phyloP scores from a whole-genome alignment of 2,888 invertebrate genomes.

The Pedicia rivosa region DNA sequence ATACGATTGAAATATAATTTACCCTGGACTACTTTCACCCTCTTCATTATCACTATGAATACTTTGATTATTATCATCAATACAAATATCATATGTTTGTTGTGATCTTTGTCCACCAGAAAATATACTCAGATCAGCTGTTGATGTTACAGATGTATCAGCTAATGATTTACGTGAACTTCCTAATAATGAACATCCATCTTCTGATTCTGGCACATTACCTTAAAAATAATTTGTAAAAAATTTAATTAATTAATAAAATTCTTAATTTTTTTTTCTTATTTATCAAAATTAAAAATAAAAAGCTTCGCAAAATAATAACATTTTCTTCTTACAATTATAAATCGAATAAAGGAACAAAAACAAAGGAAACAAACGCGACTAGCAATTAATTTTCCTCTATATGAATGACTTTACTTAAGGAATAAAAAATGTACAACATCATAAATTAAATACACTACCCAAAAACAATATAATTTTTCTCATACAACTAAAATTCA shows the following conservation, averaged over 20 bases:
- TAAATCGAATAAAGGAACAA: no score
- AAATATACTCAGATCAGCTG: conserved; percentile 67
- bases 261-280: no score
- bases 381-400: background rate
- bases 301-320: no score
- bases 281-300: no score
- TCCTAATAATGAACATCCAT: conserved; percentile 49
- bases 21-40: conserved; percentile 15
- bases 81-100: conserved; percentile 13
- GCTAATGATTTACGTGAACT: conserved; percentile 66
- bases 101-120: conserved; percentile 37
- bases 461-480: no score
- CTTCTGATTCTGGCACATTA: conserved; percentile 27
- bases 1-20: conserved; percentile 7
- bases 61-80: conserved; percentile 12
- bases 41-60: conserved; percentile 12
- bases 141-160: conserved; percentile 70
- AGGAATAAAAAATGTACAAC: no score
- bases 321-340: no score
- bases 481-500: no score
- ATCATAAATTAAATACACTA: no score
- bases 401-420: no score
- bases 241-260: no score
- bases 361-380: background rate
- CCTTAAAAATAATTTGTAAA: no score